Evolutionary conservation across 2,797 vertebrate genomes (phyloP).

Genomic region (Spatula versicolor): DNA sequence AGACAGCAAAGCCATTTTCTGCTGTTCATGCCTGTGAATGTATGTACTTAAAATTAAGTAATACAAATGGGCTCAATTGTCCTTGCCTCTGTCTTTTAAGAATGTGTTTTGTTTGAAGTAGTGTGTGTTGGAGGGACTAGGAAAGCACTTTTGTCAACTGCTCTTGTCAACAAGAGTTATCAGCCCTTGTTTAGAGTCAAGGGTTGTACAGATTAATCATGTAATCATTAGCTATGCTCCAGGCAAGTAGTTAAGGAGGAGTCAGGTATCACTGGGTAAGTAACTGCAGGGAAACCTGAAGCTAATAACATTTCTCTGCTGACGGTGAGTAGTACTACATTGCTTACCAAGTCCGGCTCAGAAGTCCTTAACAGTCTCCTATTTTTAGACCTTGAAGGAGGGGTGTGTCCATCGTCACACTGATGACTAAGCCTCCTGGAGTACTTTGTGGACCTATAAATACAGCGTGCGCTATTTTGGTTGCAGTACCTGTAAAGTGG

Average conservation of each 20-base stretch:
- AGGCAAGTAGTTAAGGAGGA: background rate
- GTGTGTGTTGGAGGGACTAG: background rate
- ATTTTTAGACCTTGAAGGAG: background rate
- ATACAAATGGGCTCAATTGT: background rate
- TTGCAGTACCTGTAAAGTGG: slow-evolving; percentile 1
- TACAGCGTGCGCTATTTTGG: slow-evolving; percentile 8
- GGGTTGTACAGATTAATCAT: background rate
- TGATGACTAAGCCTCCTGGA: slow-evolving; percentile 8
- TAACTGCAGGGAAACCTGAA: background rate
- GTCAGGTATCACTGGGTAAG: background rate
- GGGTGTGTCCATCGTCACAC: background rate
- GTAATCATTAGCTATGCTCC: slow-evolving; percentile 21
- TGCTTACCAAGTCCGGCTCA: background rate
- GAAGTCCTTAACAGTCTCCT: background rate
- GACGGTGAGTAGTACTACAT: background rate
- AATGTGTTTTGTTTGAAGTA: background rate
- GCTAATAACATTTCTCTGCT: background rate
- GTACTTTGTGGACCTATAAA: slow-evolving; percentile 42
- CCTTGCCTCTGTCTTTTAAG: background rate
- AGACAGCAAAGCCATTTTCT: background rate
- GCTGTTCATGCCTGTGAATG: background rate
- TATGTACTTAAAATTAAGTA: background rate
- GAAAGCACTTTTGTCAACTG: background rate
- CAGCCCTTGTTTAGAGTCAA: background rate
- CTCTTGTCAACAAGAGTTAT: background rate